phyloP scores from a whole-genome alignment of 92 coral and sea anemone species.

The Palythoa caribaeorum region DNA sequence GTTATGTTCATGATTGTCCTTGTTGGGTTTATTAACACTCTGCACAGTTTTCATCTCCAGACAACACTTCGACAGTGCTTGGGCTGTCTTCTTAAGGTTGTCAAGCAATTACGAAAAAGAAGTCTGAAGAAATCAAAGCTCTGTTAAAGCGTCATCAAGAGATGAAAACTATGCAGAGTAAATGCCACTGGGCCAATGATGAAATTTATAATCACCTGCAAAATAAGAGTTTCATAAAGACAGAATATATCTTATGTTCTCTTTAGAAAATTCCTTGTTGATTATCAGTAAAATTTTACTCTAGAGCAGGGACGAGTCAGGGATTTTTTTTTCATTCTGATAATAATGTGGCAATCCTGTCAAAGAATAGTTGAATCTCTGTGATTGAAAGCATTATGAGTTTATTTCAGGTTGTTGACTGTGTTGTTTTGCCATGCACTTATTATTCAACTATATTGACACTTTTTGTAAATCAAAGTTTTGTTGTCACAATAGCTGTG shows the following conservation, averaged over 20 bases:
- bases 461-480: conserved; percentile 17
- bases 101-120: neutral
- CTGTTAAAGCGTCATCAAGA: neutral
- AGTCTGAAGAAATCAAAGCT: neutral
- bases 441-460: conserved; percentile 14
- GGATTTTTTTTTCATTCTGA: neutral
- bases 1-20: conserved; percentile 1
- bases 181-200: neutral
- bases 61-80: neutral
- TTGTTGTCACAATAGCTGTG: conserved; percentile 18
- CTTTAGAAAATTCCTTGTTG: neutral
- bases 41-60: neutral
- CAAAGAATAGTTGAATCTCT: neutral
- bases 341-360: neutral
- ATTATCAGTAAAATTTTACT: neutral
- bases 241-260: neutral
- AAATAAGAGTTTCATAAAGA: conserved; percentile 1
- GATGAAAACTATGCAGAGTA: conserved; percentile 1
- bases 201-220: neutral
- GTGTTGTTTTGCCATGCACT: neutral
- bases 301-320: neutral
- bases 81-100: neutral
- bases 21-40: neutral
- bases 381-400: conserved; percentile 3
- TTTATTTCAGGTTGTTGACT: conserved; percentile 10